Percentiles rank a stretch among this genome's conserved stretches.
Evolutionary conservation across 2,113 vertebrate species (phyloP).

Genomic region (Cercocebus atys): DNA sequence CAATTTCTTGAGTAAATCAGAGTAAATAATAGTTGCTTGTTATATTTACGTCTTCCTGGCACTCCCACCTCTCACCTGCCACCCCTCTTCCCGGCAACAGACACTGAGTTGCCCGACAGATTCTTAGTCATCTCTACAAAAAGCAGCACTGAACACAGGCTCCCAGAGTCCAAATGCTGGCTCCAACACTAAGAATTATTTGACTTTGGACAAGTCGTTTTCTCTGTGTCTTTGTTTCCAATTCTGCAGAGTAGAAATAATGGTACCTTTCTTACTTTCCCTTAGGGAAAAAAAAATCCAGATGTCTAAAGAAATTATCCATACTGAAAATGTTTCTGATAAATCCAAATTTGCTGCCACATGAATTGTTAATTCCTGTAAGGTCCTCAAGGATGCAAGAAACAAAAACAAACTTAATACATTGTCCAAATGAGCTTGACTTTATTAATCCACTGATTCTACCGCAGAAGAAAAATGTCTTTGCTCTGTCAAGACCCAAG

Average conservation of each 20-base stretch:
- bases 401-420: background rate
- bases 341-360: background rate
- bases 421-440: background rate
- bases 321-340: background rate
- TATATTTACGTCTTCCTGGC: background rate
- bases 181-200: background rate
- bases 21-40: background rate
- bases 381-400: background rate
- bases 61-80: background rate
- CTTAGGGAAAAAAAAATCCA: background rate
- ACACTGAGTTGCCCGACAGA: accelerated
- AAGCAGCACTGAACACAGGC: background rate
- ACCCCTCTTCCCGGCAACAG: too few relatives aligned
- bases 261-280: background rate
- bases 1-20: background rate
- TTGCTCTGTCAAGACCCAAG: background rate
- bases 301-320: background rate
- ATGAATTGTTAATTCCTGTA: background rate
- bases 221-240: background rate
- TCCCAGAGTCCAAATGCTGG: background rate
- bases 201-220: background rate
- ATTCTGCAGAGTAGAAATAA: background rate
- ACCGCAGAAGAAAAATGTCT: background rate
- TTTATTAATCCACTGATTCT: background rate
- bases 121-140: background rate